Evolutionary conservation across 1,140 invertebrate species (phyloP), one percentile per base, ranked within the genome.

Genomic region (Andrena cerasifolii): DNA sequence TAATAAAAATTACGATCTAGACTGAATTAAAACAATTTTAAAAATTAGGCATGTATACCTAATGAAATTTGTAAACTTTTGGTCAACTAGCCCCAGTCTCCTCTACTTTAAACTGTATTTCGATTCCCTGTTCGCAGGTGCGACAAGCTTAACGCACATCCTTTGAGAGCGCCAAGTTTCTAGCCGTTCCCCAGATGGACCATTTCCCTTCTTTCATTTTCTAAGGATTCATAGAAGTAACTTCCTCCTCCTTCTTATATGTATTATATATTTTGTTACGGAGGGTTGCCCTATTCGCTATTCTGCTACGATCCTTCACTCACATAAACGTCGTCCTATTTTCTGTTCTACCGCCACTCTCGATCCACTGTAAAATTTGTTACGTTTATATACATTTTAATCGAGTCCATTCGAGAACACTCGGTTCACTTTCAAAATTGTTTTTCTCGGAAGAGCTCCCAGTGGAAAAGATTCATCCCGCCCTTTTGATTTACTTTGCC

Each of bases 391-490:
- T 59, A 59, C 31, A 7, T 59, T 33, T 59, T 59, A 59, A 59
- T 59, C 31, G 31, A 36, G 18, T n/a, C 31, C 31, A 36, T 36
- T 40, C 36, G 36, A 40, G 18, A 18, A 6, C 18, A 33, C n/a
- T 59, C 18, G 14, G 36, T 59, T 33, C 28, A 59, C 12, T 59
- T 21, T 12, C 18, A n/a, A 59, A 59, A 59, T 59, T 56, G 31
- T 18, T 59, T 59, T n/a, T 3, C 8, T 18, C 4, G 56, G n/a
- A 21, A 12, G 18, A 36, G 31, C 56, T 7, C 31, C 8, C 31
- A n/a, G 18, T 1, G 56, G n/a, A 16, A 59, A 10, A 21, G 31
- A 36, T 59, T 59, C 36, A 59, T 59, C 33, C 28, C 40, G 45
- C 24, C 43, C 0, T 26, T 28, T n/a, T 28, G 16, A 31, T 28